These are phyloP conservation scores for Zaprionus bogoriensis DNA, from an alignment of 2,888 invertebrate species.

Conservation along the genomic window DNA sequence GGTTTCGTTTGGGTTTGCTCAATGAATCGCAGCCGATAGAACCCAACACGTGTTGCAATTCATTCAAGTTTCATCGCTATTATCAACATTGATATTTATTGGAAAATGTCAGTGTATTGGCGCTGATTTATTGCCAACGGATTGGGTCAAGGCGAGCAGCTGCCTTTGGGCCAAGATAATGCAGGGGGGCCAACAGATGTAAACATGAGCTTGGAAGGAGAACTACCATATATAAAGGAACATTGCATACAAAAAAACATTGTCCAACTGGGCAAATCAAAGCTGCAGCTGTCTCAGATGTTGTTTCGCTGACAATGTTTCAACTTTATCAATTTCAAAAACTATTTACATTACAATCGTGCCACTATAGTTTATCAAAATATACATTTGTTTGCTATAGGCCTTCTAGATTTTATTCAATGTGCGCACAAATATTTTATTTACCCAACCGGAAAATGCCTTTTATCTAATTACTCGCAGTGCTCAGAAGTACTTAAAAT, in stretches of 20 bases:
- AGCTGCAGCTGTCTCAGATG: background rate
- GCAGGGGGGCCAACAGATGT: background rate
- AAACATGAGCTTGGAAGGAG: background rate
- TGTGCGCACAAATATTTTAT: no score
- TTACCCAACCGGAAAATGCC: no score
- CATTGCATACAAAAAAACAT: background rate
- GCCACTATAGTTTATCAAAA: no score
- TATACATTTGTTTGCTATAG: no score
- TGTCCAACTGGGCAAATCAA: background rate
- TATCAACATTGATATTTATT: slow-evolving; percentile 59
- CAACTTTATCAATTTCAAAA: background rate
- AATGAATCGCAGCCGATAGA: slow-evolving; percentile 47
- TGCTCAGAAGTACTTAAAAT: no score
- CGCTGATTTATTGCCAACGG: slow-evolving; percentile 62
- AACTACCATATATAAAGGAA: background rate
- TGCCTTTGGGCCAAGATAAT: slow-evolving; percentile 13
- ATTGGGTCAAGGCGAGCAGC: slow-evolving; percentile 63
- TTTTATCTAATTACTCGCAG: no score
- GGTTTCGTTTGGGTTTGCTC: slow-evolving; percentile 58
- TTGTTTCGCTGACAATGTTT: background rate
- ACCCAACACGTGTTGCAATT: slow-evolving; percentile 71
- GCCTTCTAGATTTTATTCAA: no score
- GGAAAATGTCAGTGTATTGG: slow-evolving; percentile 50
- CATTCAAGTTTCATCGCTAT: slow-evolving; percentile 61
- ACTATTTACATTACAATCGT: background rate